Evolutionary conservation across 37 sponge, comb jelly and placozoan genomes (phyloP), one percentile per base, ranked within the genome.

Genomic region (Hexactinellida sp.): DNA sequence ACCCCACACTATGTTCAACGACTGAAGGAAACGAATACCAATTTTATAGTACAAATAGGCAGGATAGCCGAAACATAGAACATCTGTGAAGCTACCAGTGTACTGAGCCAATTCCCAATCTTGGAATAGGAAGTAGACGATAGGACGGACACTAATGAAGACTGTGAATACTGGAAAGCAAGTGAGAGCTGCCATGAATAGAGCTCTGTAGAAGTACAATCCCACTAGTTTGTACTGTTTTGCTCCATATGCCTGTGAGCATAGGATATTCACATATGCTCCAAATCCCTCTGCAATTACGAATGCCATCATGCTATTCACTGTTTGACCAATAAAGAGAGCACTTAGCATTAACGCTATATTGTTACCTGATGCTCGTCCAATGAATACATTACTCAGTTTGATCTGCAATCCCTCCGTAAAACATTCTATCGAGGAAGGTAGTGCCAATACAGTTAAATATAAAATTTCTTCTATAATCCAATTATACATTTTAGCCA

Each of bases 181-280:
- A 7, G 76, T 63, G 21, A 63, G 76, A 63, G 76, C 76, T 63
- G 76, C 25, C 76, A 63, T 63, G 76, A 63, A 63, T 10, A 63
- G 76, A 63, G 76, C 76, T 63, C 76, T 63, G 76, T 63, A 63
- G 76, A 63, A 63, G 30, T 63, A 63, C 32, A 63, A 63, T 63
- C 76, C 76, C 34, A 63, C 76, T 63, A 32, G 30, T 63, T 63
- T 63, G 34, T 32, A 63, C 13, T 63, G 76, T 63, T 63, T 63
- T 25, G 76, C 76, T 63, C 76, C 76, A n/a, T 63, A 63, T 28
- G 76, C 76, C 30, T 63, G 76, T 21, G 76, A 63, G 30, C 76
- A 63, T 63, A 63, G 76, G 13, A 63, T 28, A n/a, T 63, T 63
- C 3, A 63, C 76, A 23, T 63, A 63, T n/a, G 13, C 76, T 32